These are phyloP conservation scores for Nyctalus aviator DNA, from an alignment of 2,797 vertebrate genomes.

Conservation along the genomic window DNA sequence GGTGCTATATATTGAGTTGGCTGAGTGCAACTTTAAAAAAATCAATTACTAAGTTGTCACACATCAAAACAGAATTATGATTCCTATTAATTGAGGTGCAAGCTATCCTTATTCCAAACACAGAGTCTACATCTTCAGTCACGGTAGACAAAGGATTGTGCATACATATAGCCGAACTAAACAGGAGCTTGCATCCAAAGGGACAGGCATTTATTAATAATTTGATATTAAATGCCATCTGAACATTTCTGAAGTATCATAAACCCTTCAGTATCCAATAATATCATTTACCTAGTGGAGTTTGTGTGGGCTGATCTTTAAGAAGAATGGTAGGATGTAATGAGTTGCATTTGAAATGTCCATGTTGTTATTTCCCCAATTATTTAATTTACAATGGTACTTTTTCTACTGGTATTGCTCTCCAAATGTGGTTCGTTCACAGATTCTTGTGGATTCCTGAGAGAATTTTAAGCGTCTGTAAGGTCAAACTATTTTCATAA, in stretches of 20 bases:
- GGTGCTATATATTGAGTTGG: slow-evolving; percentile 55
- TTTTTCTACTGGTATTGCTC: background rate
- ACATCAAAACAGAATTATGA: slow-evolving; percentile 25
- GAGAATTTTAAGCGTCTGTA: background rate
- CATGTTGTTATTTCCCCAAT: background rate
- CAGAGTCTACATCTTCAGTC: background rate
- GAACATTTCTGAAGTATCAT: slow-evolving; percentile 22
- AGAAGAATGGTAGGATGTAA: background rate
- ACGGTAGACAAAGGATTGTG: background rate
- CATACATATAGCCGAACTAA: background rate
- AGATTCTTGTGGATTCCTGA: background rate
- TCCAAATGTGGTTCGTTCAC: background rate
- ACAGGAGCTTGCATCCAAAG: background rate
- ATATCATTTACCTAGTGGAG: background rate
- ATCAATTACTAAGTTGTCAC: slow-evolving; percentile 61
- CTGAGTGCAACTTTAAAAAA: slow-evolving; percentile 49
- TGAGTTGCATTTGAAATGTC: background rate
- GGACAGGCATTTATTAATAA: slow-evolving; percentile 11
- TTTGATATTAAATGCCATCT: background rate
- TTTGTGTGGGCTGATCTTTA: background rate
- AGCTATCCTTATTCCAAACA: slow-evolving; percentile 29
- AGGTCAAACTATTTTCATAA: slow-evolving; percentile 41
- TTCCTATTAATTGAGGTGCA: slow-evolving; percentile 44
- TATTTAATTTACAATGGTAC: background rate
- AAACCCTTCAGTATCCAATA: background rate